A percentile compares a stretch with the other conserved stretches of the same genome.
These are phyloP conservation scores for Thaumetopoea pityocampa DNA, from an alignment of 1,140 invertebrate genomes.

Conservation along the genomic window DNA sequence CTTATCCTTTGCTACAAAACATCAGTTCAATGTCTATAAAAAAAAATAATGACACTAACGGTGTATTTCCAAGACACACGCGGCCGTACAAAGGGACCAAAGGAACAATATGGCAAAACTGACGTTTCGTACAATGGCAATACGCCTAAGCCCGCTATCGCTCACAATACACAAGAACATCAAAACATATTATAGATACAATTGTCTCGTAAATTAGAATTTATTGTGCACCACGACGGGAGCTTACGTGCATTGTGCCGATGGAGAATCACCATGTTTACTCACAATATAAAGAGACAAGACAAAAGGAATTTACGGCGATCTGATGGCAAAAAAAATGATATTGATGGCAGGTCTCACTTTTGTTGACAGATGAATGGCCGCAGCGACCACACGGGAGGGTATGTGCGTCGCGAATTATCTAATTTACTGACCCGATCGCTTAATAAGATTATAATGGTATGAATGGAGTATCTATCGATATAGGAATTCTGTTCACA, in stretches of 20 bases:
- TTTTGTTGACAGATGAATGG: slow-evolving; percentile 50
- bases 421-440: slow-evolving; percentile 47
- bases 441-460: slow-evolving; percentile 10
- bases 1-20: too few relatives aligned
- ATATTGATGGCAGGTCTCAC: slow-evolving; percentile 21
- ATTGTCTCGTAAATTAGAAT: slow-evolving; percentile 61
- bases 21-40: background rate
- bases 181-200: slow-evolving; percentile 64
- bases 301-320: too few relatives aligned
- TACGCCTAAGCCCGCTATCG: slow-evolving; percentile 42
- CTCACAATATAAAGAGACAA: slow-evolving; percentile 50
- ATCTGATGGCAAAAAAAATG: slow-evolving; percentile 34
- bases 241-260: slow-evolving; percentile 42
- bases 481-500: too few relatives aligned
- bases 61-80: slow-evolving; percentile 21
- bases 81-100: slow-evolving; percentile 28
- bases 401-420: slow-evolving; percentile 61
- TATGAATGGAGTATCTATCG: too few relatives aligned
- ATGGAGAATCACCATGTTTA: slow-evolving; percentile 46
- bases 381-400: slow-evolving; percentile 49
- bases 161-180: slow-evolving; percentile 54
- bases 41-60: slow-evolving; percentile 4
- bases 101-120: slow-evolving; percentile 35
- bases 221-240: slow-evolving; percentile 53
- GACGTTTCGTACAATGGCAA: slow-evolving; percentile 33